A percentile compares a stretch with the other conserved stretches of the same genome.
Conservation (phyloP, 2,113 vertebrate genomes). For the Thryonomys swinderianus region DNA sequence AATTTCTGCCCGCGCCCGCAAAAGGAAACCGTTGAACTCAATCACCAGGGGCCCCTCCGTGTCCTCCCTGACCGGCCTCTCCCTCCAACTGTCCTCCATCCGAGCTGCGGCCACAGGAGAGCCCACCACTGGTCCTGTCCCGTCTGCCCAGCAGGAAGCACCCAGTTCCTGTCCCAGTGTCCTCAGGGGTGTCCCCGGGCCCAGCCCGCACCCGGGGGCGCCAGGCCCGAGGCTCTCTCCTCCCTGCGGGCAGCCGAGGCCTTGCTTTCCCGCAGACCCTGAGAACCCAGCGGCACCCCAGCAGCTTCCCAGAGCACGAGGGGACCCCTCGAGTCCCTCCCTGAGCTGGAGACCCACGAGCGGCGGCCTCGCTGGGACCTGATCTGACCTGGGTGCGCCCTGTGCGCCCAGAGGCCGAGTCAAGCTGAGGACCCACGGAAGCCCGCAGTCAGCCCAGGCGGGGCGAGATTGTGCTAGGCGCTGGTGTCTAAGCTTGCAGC, state of each 20-base stretch:
- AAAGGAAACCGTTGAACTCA: conserved; percentile 68
- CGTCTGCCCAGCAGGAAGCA: not conserved
- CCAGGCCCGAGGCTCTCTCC: not conserved
- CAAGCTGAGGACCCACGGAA: not conserved
- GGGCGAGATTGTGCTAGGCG: not conserved
- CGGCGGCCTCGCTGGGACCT: not conserved
- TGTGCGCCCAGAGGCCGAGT: not conserved
- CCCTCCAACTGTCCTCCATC: not conserved
- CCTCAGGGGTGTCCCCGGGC: not conserved
- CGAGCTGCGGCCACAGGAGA: not conserved
- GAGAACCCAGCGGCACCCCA: not conserved
- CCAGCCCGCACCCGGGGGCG: not conserved
- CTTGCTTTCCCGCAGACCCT: not conserved
- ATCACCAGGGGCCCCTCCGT: conserved; percentile 31
- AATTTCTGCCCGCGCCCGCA: conserved; percentile 60
- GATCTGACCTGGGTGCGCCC: not conserved
- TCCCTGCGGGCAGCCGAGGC: not conserved
- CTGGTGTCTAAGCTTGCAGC: not conserved
- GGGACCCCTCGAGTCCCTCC: not conserved
- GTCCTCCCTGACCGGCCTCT: not conserved
- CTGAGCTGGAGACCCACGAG: not conserved
- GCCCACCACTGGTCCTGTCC: not conserved
- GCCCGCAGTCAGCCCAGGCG: not conserved
- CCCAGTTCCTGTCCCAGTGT: not conserved
- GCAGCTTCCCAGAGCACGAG: not conserved